Evolutionary conservation across 2,113 vertebrate species (phyloP).

Genomic region (Meriones unguiculatus): DNA sequence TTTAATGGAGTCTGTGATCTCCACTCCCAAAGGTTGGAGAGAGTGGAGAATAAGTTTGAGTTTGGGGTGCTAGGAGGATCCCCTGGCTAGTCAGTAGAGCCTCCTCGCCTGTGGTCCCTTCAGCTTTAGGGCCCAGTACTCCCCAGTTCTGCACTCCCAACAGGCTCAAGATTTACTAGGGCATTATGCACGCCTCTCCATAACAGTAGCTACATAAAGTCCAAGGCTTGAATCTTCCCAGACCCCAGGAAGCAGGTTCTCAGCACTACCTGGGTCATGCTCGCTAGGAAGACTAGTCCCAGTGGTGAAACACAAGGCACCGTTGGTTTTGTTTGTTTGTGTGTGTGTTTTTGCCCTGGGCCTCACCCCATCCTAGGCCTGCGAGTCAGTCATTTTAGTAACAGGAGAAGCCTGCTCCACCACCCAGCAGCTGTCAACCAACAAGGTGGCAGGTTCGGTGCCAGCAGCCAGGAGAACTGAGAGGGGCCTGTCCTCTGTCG

Average conservation of each 20-base stretch:
- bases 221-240: neutral
- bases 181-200: rapidly evolving
- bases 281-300: neutral
- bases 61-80: neutral
- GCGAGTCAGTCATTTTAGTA: neutral
- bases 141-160: neutral
- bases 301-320: neutral
- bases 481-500: too few species aligned
- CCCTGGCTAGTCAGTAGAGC: neutral
- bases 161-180: neutral
- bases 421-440: neutral
- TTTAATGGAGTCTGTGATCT: neutral
- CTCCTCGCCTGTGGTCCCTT: neutral
- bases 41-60: rapidly evolving
- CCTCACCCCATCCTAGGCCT: neutral
- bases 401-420: neutral
- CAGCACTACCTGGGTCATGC: neutral
- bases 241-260: neutral
- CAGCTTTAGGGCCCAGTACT: rapidly evolving
- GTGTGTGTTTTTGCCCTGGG: neutral
- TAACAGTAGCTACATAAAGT: neutral
- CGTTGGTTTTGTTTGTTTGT: too few species aligned
- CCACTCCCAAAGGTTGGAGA: neutral
- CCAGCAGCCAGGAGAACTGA: neutral
- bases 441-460: neutral